Conservation (phyloP, 2,888 invertebrate genomes). For the Cordilura impudica region DNA sequence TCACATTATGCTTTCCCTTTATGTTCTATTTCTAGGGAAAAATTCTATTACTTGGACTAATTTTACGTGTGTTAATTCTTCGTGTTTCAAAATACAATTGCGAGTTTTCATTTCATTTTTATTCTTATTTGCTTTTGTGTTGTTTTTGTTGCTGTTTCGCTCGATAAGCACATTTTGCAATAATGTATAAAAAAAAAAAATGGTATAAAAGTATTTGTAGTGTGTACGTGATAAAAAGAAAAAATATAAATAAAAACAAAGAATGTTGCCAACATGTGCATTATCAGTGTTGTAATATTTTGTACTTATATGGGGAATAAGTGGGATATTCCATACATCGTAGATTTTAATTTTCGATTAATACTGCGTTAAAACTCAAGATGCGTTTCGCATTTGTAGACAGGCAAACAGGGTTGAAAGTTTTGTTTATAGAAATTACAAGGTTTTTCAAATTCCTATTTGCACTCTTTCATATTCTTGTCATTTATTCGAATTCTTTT, state of each 20-base stretch:
- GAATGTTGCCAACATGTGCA: conserved; percentile 23
- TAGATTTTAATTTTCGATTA: no score
- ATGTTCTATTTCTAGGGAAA: conserved; percentile 5
- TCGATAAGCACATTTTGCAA: conserved; percentile 24
- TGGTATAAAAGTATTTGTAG: not conserved
- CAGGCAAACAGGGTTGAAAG: no score
- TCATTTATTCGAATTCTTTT: no score
- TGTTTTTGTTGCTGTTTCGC: conserved; percentile 10
- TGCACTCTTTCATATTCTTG: no score
- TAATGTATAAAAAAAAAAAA: not conserved
- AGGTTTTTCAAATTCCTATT: no score
- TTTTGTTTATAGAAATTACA: no score
- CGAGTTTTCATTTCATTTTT: conserved; percentile 19
- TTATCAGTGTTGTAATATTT: no score
- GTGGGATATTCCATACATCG: no score
- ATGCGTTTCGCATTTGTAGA: no score
- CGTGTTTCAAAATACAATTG: conserved; percentile 16
- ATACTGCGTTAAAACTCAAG: no score
- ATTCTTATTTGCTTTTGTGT: conserved; percentile 7
- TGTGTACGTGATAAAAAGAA: conserved; percentile 14
- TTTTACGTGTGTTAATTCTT: not conserved
- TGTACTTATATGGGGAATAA: no score
- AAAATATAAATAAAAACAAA: not conserved
- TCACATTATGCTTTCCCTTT: not conserved
- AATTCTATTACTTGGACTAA: not conserved